Evolutionary conservation across 2,888 invertebrate genomes (phyloP).

Genomic region (Amblyjoppa fuscipennis): DNA sequence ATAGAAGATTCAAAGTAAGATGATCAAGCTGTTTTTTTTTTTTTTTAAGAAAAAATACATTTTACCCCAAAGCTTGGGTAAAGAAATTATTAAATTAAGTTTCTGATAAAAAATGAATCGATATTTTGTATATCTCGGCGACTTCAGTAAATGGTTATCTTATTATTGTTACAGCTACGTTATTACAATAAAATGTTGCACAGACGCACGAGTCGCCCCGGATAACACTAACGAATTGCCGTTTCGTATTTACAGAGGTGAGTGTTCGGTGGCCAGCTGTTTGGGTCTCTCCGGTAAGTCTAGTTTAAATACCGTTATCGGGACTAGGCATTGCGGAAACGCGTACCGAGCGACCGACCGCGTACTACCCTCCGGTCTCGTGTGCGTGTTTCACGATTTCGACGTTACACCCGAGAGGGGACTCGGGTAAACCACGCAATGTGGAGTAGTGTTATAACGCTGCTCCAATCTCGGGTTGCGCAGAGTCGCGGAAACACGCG

Average conservation of each 20-base stretch:
- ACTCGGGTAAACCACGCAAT: slow-evolving; percentile 53
- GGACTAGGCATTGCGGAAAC: slow-evolving; percentile 69
- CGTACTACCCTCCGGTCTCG: slow-evolving; percentile 64
- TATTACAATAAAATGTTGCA: slow-evolving; percentile 27
- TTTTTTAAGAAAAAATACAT: no score
- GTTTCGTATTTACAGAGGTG: slow-evolving; percentile 54
- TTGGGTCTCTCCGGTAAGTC: slow-evolving; percentile 69
- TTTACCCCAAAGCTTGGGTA: no score
- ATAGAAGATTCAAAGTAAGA: no score
- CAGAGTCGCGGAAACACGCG: slow-evolving; percentile 11
- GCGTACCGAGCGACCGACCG: slow-evolving; percentile 56
- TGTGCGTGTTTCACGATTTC: slow-evolving; percentile 74
- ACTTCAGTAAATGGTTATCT: neutral
- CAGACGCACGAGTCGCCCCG: neutral
- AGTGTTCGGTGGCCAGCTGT: slow-evolving; percentile 67
- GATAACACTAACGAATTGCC: slow-evolving; percentile 60
- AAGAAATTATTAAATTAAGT: no score
- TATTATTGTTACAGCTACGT: slow-evolving; percentile 6
- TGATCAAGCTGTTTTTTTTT: no score
- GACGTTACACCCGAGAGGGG: slow-evolving; percentile 65
- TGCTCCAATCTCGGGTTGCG: slow-evolving; percentile 21
- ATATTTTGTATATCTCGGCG: no score
- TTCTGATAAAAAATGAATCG: no score
- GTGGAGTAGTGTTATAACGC: slow-evolving; percentile 41
- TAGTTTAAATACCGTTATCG: slow-evolving; percentile 78